Percentiles rank a stretch among this genome's conserved stretches.
These are phyloP conservation scores for Leptinotarsa lineolata DNA, from an alignment of 1,140 invertebrate species.

Conservation along the genomic window DNA sequence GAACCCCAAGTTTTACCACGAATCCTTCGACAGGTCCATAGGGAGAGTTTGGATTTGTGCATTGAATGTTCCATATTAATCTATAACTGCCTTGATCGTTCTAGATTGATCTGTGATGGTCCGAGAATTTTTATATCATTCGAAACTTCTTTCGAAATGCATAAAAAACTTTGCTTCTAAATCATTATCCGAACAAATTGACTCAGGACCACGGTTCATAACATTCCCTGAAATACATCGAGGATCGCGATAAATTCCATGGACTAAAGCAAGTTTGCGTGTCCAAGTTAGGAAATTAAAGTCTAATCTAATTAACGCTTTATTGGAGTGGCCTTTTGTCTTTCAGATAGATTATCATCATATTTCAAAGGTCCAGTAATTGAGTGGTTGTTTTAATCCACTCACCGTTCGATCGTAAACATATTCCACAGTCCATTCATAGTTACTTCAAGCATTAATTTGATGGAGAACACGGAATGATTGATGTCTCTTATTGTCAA, in stretches of 20 bases:
- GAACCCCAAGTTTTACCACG: too few species aligned
- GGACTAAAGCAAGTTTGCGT: constrained; percentile 16
- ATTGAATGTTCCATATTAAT: too few species aligned
- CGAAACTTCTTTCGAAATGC: neutral
- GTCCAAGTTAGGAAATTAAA: constrained; percentile 39
- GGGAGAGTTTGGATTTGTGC: too few species aligned
- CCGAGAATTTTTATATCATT: too few species aligned
- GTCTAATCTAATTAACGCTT: constrained; percentile 49
- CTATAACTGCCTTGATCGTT: too few species aligned
- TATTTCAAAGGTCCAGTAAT: constrained; percentile 41
- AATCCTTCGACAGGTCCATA: too few species aligned
- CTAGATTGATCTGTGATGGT: too few species aligned
- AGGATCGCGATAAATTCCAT: neutral
- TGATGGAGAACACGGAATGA: neutral
- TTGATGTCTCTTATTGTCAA: too few species aligned
- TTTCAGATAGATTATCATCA: constrained; percentile 40
- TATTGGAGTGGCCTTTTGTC: constrained; percentile 47
- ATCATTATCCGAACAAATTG: neutral
- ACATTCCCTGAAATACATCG: neutral
- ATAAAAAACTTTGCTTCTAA: neutral
- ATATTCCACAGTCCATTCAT: neutral
- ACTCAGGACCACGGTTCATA: neutral
- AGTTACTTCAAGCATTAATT: neutral
- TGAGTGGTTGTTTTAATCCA: constrained; percentile 38
- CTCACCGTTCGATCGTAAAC: neutral